Evolutionary conservation across 2,888 invertebrate genomes (phyloP).

Genomic region (Ochropleura plecta): DNA sequence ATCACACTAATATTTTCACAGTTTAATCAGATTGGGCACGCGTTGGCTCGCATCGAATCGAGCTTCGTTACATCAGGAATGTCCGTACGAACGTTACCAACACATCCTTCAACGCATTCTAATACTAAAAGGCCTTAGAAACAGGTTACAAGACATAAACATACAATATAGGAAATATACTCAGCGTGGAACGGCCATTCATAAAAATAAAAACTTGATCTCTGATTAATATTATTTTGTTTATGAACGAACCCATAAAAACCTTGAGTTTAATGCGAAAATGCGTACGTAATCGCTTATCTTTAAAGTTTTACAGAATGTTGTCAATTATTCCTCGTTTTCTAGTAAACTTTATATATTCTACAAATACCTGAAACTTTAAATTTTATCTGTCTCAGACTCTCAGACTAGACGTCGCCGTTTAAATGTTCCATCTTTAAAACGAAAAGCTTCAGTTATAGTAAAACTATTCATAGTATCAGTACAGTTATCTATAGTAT

Average conservation of each 20-base stretch:
- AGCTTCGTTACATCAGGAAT: conserved; percentile 64
- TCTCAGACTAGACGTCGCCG: conserved; percentile 33
- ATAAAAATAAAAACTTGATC: conserved; percentile 56
- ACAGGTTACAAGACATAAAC: conserved; percentile 59
- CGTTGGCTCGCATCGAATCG: conserved; percentile 68
- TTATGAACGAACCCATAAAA: conserved; percentile 29
- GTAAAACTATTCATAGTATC: conserved; percentile 66
- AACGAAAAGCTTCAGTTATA: conserved; percentile 60
- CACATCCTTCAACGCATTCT: conserved; percentile 64
- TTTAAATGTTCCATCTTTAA: conserved; percentile 52
- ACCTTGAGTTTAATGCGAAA: conserved; percentile 42
- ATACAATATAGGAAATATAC: conserved; percentile 53
- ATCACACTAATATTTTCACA: conserved; percentile 86
- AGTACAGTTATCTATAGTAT: conserved; percentile 71
- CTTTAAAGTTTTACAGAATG: conserved; percentile 6
- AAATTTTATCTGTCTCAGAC: conserved; percentile 10
- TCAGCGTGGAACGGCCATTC: conserved; percentile 51
- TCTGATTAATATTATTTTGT: conserved; percentile 47
- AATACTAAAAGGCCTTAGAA: conserved; percentile 52
- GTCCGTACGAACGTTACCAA: conserved; percentile 56
- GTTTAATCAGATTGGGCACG: conserved; percentile 85
- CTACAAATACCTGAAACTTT: not conserved
- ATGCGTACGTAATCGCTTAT: conserved; percentile 7
- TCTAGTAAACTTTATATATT: not conserved
- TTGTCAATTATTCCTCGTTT: conserved; percentile 4